Base-by-base conservation (phyloP, 2,888 invertebrate genomes). In the Himalopsyche kuldschensis region DNA sequence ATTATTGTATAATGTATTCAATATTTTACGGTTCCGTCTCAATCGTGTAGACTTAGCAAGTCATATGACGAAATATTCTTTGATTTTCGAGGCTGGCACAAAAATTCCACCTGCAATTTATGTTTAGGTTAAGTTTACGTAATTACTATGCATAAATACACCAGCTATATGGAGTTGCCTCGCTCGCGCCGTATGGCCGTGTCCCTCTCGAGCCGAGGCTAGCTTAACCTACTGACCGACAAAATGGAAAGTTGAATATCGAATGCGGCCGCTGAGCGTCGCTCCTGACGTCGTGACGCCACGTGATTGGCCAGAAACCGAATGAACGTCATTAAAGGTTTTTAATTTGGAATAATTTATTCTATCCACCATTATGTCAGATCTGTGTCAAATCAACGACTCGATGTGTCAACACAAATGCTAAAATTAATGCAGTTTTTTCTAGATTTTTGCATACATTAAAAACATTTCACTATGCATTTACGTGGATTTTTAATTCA, bases 71-170 rank as follows among this genome's bases (percentile, higher is more conserved):
- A 81, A 75, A 81, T 75, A 31, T 20, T 17, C 31, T 81, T 75
- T 81, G 76, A 75, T 75, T 47, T 31, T 81, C 80, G 46, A 20
- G 31, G 46, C 41, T 77, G 63, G 75, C 24, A n/a, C 32, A 75
- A 46, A 75, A 78, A 80, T 77, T 77, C 55, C 83, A 83, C 83
- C 83, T 83, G 83, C 75, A 47, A 83, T 63, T 11, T 82, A 47
- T 76, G 47, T 80, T 83, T 80, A 77, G 83, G 83, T 83, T 83
- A 83, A 83, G 83, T 83, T 83, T 83, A 83, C 35, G 27, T n/a
- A 55, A 55, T 55, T 55, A 55, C 20, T 20, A n/a, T 55, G 55
- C 55, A 55, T 55, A 55, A 20, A 55, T 55, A 8, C 55, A 20
- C 20, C 20, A 10, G 55, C 55, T 20, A 75, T 32, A 82, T 77